Evolutionary conservation across 2,113 vertebrate species (phyloP), one percentile per base, ranked within the genome.

Genomic region (Ondatra zibethicus): DNA sequence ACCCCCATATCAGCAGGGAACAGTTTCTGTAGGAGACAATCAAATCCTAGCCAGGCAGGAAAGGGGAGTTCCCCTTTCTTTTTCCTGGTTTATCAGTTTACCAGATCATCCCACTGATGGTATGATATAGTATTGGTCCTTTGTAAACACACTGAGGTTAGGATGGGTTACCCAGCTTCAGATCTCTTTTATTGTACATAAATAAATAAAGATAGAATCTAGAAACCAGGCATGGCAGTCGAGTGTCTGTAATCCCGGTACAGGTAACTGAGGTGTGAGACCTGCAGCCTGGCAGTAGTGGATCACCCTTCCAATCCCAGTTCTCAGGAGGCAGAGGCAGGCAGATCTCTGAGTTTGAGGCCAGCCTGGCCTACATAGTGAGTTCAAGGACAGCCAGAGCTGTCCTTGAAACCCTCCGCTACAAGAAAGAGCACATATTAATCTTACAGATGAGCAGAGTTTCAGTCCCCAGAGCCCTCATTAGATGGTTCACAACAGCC

Each of bases 11-110:
- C 96, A 96, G 89, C 78, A 80, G 55, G 80, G 86, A 89, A 86
- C 88, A 94, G 92, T 81, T 76, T 68, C 77, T 77, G 45, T 75
- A 42, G 42, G 94, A 96, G 92, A 96, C 85, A 97, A 97, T 97
- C 89, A 97, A 94, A 98, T 98, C 92, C 73, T 47, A 82, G 88
- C n/a, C 55, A 94, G 92, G 90, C 96, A 96, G 96, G 98, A 97
- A 98, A 96, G 89, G 97, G 94, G 96, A 97, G 95, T 92, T 96
- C 77, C 86, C 65, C 45, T 96, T 68, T 92, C 80, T 90, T 78
- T 93, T 91, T 61, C 73, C 91, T 87, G 81, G 73, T 80, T 96
- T 96, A 95, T 96, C 94, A 86, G 77, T 77, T 91, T 42, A 14
- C 29, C 73, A 75, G 52, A 75, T 39, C 55, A 78, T 10, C 0